Base-by-base conservation (phyloP, 2,888 invertebrate genomes). In the Idaea biselata region DNA sequence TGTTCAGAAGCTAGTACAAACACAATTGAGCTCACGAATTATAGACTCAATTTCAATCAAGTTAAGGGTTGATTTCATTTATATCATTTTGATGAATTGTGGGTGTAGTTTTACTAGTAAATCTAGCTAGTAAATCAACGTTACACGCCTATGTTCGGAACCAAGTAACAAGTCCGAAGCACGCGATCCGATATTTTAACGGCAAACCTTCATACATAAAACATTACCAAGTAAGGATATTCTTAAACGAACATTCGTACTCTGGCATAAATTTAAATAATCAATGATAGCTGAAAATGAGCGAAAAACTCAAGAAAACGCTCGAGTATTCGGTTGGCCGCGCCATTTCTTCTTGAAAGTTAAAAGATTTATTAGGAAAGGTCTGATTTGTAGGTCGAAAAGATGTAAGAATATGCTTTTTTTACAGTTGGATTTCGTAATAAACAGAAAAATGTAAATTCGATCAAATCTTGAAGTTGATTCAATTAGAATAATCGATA, bases 151-250 rank as follows among this genome's bases (percentile, higher is more conserved):
- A 72, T 74, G 78, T 78, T 73, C 73, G 64, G 65, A 72, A 65
- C 64, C 77, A 67, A 72, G 73, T 83, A 85, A 86, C 82, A 84
- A 84, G 84, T 80, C 79, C 77, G 63, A 67, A 69, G 72, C 88
- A 89, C 87, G 89, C 88, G 73, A 89, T 76, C 81, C 80, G 75
- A 87, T 87, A 88, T 85, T 87, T 86, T 82, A 83, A 80, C 69
- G 71, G 69, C 74, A 64, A 76, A 75, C 75, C 78, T 75, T 76
- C 77, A 77, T 81, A 79, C 78, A 80, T 81, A 73, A 77, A 75
- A 79, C 77, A 77, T 80, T 73, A 66, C 67, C 65, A 66, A 69
- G 75, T 75, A 73, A 70, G 73, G 73, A 75, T 77, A 75, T 75
- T 73, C 72, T 76, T 71, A 73, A 78, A 73, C 70, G 74, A 72